Evolutionary conservation across 2,888 invertebrate species (phyloP).

Genomic region (Conistra vaccinii): DNA sequence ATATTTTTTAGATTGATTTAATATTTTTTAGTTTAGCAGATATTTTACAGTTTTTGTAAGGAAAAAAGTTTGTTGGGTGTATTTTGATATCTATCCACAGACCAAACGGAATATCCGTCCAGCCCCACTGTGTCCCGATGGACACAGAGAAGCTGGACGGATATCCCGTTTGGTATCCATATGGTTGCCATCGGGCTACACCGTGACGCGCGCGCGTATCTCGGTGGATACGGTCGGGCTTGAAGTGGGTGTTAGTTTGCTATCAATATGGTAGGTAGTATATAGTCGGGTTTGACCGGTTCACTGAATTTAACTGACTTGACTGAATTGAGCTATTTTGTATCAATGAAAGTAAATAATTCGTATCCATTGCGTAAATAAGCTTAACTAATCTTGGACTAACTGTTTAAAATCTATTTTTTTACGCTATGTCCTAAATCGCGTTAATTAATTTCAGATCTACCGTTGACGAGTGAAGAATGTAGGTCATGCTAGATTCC

Average conservation of each 20-base stretch:
- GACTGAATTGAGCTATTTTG: no score
- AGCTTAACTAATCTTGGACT: background rate
- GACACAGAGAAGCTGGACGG: no score
- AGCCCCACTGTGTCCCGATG: no score
- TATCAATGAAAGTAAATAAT: background rate
- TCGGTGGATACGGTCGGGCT: no score
- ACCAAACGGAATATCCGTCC: no score
- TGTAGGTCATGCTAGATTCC: conserved; percentile 76
- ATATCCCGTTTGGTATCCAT: no score
- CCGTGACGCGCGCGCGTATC: no score
- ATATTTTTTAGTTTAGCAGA: background rate
- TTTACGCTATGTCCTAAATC: conserved; percentile 55
- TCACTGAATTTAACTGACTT: background rate
- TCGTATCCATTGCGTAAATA: background rate
- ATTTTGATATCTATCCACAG: background rate
- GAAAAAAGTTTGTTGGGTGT: background rate
- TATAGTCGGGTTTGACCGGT: no score
- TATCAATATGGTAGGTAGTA: no score
- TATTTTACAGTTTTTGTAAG: background rate
- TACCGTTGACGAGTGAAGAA: conserved; percentile 63
- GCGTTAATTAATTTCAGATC: conserved; percentile 77
- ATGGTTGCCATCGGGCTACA: no score
- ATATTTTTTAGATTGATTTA: background rate
- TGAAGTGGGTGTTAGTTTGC: no score
- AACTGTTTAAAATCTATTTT: conserved; percentile 16